A percentile compares a stretch with the other conserved stretches of the same genome.
These are phyloP conservation scores for Eupeodes corollae DNA, from an alignment of 1,140 invertebrate genomes.

Conservation along the genomic window DNA sequence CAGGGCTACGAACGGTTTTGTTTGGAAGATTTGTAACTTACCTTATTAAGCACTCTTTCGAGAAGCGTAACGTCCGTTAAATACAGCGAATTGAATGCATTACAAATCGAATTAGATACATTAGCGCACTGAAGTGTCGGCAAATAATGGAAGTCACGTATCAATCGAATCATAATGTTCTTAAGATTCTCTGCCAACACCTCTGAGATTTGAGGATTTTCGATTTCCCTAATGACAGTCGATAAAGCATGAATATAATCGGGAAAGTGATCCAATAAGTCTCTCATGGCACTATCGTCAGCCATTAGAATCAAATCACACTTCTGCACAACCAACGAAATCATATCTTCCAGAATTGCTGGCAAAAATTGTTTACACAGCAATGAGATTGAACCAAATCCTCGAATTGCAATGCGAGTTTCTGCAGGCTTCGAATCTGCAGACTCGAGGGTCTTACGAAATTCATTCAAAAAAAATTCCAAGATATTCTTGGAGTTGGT, in stretches of 20 bases:
- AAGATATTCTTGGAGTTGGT: slow-evolving; percentile 15
- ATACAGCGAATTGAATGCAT: slow-evolving; percentile 34
- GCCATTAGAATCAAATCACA: slow-evolving; percentile 28
- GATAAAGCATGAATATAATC: slow-evolving; percentile 32
- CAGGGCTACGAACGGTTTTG: too few species aligned
- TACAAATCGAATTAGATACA: slow-evolving; percentile 31
- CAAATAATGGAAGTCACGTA: slow-evolving; percentile 41
- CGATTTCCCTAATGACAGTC: slow-evolving; percentile 19
- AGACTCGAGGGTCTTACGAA: slow-evolving; percentile 5
- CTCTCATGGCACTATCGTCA: slow-evolving; percentile 12
- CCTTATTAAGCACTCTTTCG: slow-evolving; percentile 29
- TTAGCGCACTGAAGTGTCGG: slow-evolving; percentile 16
- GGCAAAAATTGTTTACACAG: slow-evolving; percentile 17
- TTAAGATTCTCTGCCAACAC: slow-evolving; percentile 36
- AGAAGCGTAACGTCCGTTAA: slow-evolving; percentile 20
- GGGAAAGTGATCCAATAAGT: slow-evolving; percentile 24
- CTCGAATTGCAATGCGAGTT: slow-evolving; percentile 27
- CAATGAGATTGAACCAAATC: slow-evolving; percentile 25
- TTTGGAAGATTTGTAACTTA: too few species aligned
- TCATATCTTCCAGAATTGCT: slow-evolving; percentile 19
- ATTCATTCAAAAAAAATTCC: slow-evolving; percentile 17
- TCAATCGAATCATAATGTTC: slow-evolving; percentile 30
- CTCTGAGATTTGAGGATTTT: slow-evolving; percentile 21
- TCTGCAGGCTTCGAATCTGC: slow-evolving; percentile 12
- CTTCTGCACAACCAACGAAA: slow-evolving; percentile 23